Conservation (phyloP, 2,797 vertebrate genomes). For the Alcedo quadribrachys region DNA sequence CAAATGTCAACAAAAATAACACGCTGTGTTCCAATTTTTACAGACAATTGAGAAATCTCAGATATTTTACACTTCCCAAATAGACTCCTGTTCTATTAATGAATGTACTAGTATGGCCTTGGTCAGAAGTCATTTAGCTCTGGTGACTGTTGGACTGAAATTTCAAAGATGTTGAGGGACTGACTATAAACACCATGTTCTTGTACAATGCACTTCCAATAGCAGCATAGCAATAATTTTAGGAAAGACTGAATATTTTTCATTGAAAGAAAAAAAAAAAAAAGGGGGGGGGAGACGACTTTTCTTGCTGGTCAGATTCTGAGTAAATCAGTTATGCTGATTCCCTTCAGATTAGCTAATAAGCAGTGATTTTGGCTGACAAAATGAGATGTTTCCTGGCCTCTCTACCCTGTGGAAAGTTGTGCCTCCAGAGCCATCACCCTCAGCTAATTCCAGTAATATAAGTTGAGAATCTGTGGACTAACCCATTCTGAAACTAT, state of each 20-base stretch:
- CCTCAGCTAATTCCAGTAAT: not conserved
- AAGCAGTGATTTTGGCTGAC: not conserved
- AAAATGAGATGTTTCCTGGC: not conserved
- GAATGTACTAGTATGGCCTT: not conserved
- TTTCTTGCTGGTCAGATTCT: not conserved
- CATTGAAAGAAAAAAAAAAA: not conserved
- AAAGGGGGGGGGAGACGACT: not conserved
- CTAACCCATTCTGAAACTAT: not conserved
- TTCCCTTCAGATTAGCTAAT: not conserved
- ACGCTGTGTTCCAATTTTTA: slow-evolving; percentile 28
- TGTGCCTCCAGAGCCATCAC: not conserved
- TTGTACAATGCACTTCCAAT: not conserved
- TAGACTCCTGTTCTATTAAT: not conserved
- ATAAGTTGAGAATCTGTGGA: not conserved
- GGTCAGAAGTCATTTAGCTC: not conserved
- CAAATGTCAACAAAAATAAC: slow-evolving; percentile 72
- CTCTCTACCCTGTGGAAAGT: not conserved
- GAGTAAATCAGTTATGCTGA: not conserved
- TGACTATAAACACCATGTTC: not conserved
- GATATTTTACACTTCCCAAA: slow-evolving; percentile 24
- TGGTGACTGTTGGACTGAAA: not conserved
- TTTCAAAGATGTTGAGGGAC: not conserved
- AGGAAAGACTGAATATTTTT: not conserved
- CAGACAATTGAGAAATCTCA: slow-evolving; percentile 57
- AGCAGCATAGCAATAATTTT: not conserved